Evolutionary conservation across 2,113 vertebrate species (phyloP), one percentile per base, ranked within the genome.

Genomic region (Brachypteracias leptosomus): DNA sequence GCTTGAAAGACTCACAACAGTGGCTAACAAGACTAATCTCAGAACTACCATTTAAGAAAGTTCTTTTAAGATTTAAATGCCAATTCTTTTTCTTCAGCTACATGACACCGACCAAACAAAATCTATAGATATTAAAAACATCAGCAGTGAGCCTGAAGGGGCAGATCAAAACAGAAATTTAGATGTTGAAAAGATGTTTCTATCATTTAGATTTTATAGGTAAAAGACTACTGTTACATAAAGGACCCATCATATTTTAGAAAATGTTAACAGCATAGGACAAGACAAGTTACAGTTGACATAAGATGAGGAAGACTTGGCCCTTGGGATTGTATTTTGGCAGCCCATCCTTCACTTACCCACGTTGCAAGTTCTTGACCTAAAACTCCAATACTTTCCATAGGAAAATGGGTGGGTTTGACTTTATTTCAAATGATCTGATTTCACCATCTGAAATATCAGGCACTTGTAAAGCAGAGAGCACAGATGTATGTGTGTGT

Each of bases 401-500:
- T 26, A 22, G 36, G n/a, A 83, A 88, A 93, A 83, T 0, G 1
- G 2, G 20, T 10, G 35, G 21, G 16, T 35, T 82, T 65, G 31
- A 47, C 29, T 68, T 71, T 6, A 21, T 63, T 76, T 80, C 77
- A 42, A 19, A 57, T 16, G 0, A 55, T 22, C 11, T 4, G 18
- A 11, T 42, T 42, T 35, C 72, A 49, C 15, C 11, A 9, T 10
- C 28, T 44, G 12, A 44, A n/a, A 24, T 10, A n/a, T 35, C 3
- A 40, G 33, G 33, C 12, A 8, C 46, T 24, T 55, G 20, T 29
- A 55, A 47, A 79, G 51, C 55, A 15, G 12, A 38, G 12, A 29
- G 22, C 0, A 0, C 29, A 63, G 28, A 42, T 1, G 2, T 19
- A 25, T 1, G 0, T 8, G 25, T 16, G 18, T 10, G 5, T 4